Percentiles rank a stretch among this genome's conserved stretches.
Evolutionary conservation across 92 coral and sea anemone genomes (phyloP).

Genomic region (Porites rus): DNA sequence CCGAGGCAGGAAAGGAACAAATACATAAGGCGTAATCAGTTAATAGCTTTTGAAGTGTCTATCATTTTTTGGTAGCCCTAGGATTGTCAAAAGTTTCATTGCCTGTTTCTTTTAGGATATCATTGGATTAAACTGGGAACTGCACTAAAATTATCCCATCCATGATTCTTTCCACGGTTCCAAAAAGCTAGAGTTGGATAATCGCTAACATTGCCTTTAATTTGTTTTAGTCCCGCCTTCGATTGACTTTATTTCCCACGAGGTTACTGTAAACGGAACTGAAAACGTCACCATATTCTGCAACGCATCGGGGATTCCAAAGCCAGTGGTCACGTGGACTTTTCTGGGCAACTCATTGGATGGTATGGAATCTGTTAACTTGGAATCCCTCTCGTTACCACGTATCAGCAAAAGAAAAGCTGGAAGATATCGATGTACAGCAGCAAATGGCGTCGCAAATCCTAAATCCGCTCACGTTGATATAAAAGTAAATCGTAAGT

Average conservation of each 20-base stretch:
- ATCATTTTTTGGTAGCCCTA: too few species aligned
- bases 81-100: too few species aligned
- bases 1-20: too few species aligned
- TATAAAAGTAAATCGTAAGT: constrained; percentile 26
- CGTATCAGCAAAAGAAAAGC: constrained; percentile 6
- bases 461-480: background rate
- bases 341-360: background rate
- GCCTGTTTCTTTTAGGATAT: too few species aligned
- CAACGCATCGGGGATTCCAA: constrained; percentile 53
- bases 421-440: constrained; percentile 46
- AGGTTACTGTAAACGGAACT: constrained; percentile 48
- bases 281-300: constrained; percentile 44
- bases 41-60: too few species aligned
- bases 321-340: constrained; percentile 45
- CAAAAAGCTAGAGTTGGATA: background rate
- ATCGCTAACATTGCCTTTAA: background rate
- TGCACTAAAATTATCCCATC: too few species aligned
- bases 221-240: constrained; percentile 40
- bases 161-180: too few species aligned
- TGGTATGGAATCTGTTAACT: background rate
- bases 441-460: constrained; percentile 15
- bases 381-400: background rate
- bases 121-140: too few species aligned
- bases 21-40: too few species aligned
- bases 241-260: constrained; percentile 39